Base-by-base conservation (phyloP, 2,113 vertebrate genomes). In the Nothocercus nigrocapillus region DNA sequence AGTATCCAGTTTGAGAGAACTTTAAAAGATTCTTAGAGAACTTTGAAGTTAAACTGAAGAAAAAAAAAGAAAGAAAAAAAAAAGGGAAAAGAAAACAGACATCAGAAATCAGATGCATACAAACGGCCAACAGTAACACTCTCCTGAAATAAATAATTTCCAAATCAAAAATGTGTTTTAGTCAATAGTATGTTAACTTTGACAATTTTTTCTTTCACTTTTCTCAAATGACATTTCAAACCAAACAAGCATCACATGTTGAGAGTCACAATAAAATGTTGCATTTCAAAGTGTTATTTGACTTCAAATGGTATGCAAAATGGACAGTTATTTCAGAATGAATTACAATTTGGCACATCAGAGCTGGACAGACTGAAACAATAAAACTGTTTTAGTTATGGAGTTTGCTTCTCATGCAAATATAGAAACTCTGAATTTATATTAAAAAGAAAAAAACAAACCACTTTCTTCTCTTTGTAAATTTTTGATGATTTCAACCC, bases 231-330 rank as follows among this genome's bases (percentile, higher is more conserved):
- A 34, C 9, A 40, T 85, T 91, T 54, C 44, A 93, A 86, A 85
- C 3, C 0, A 2, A 91, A 76, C 28, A 83, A 87, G 20, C 5
- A 85, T 47, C 34, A 36, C 62, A 49, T 79, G 62, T 87, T 79
- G 82, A 85, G 25, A 82, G 24, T 11, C 38, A 45, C 63, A 76
- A 47, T 84, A 91, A 89, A 91, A 58, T 72, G 67, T 11, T 85
- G 36, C 47, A 56, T 84, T 85, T 89, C 27, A 27, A 62, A 94
- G 53, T 76, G 78, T 76, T 78, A 75, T 82, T 79, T 90, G 19
- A 53, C 83, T 89, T 93, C n/a, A 95, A 72, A 90, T 61, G 38
- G 11, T 17, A 69, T 73, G 34, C 34, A n/a, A 85, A 93, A 91
- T 76, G 40, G 74, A 62, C 49, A 69, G 59, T 47, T 94, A 74